phyloP scores from a whole-genome alignment of 1,140 invertebrate species.

The Delia radicum region DNA sequence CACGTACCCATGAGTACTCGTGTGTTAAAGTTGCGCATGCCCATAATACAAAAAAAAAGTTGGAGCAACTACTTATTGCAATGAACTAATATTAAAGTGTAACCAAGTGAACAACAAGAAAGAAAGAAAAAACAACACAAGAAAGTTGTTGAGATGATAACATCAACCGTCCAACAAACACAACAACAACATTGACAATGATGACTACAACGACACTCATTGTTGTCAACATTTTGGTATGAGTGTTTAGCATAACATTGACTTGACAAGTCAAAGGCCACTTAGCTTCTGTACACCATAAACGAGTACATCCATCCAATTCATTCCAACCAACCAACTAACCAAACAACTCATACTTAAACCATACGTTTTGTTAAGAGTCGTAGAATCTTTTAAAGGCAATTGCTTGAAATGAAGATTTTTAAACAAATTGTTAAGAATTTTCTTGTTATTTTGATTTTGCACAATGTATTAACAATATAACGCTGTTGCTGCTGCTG shows the following conservation, averaged over 20 bases:
- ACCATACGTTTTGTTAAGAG: not conserved
- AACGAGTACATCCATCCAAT: not conserved
- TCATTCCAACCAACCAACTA: not conserved
- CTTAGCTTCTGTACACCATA: not conserved
- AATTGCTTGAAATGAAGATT: not conserved
- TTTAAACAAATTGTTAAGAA: slow-evolving; percentile 5
- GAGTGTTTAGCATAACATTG: not conserved
- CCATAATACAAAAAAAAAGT: not conserved
- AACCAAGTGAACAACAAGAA: not conserved
- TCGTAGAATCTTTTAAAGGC: not conserved
- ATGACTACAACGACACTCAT: slow-evolving; percentile 1
- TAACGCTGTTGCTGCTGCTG: not conserved
- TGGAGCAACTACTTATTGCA: too few relatives aligned
- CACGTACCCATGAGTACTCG: not conserved
- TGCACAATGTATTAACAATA: not conserved
- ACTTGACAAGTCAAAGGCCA: slow-evolving; percentile 3
- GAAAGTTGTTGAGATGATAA: not conserved
- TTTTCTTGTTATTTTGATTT: not conserved
- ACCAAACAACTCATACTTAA: not conserved
- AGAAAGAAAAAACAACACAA: not conserved
- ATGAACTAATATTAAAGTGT: not conserved
- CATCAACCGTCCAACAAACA: not conserved
- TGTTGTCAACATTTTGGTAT: not conserved
- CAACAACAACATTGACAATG: not conserved
- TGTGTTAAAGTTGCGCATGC: not conserved